phyloP scores from a whole-genome alignment of 1,140 invertebrate genomes.

The Maniola jurtina region DNA sequence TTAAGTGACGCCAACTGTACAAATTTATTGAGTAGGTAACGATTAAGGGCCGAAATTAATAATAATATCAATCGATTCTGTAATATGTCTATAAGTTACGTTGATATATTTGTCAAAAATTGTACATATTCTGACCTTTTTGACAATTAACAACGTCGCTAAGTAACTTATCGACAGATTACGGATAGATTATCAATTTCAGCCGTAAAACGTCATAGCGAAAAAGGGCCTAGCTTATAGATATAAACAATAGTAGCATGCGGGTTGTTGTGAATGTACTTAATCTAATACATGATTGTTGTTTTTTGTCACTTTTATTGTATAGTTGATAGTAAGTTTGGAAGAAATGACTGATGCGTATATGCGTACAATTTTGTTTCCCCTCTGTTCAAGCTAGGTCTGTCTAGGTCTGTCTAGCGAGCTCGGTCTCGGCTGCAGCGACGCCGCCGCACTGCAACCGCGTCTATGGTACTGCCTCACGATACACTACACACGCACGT shows the following conservation, averaged over 20 bases:
- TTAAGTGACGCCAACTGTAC: too few species aligned
- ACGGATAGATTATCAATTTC: too few species aligned
- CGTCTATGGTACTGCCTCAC: slow-evolving; percentile 72
- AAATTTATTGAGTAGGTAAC: too few species aligned
- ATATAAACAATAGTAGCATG: slow-evolving; percentile 10
- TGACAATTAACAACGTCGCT: too few species aligned
- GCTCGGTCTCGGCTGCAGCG: slow-evolving; percentile 75
- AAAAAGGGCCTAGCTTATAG: neutral
- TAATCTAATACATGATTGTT: slow-evolving; percentile 22
- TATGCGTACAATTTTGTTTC: slow-evolving; percentile 75
- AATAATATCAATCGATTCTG: too few species aligned
- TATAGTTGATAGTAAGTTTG: slow-evolving; percentile 43
- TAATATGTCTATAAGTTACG: too few species aligned
- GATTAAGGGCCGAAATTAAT: too few species aligned
- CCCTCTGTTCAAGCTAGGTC: slow-evolving; percentile 77
- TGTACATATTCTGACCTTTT: too few species aligned
- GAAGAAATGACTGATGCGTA: slow-evolving; percentile 78
- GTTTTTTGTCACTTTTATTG: slow-evolving; percentile 20
- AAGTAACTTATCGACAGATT: too few species aligned
- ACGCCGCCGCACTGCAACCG: slow-evolving; percentile 57
- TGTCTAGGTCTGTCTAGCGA: slow-evolving; percentile 71
- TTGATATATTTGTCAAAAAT: too few species aligned
- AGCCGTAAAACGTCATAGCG: too few species aligned
- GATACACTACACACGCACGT: slow-evolving; percentile 28
- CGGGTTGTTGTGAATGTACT: slow-evolving; percentile 7